phyloP scores from a whole-genome alignment of 2,113 vertebrate species.

The Nipponia nippon region DNA sequence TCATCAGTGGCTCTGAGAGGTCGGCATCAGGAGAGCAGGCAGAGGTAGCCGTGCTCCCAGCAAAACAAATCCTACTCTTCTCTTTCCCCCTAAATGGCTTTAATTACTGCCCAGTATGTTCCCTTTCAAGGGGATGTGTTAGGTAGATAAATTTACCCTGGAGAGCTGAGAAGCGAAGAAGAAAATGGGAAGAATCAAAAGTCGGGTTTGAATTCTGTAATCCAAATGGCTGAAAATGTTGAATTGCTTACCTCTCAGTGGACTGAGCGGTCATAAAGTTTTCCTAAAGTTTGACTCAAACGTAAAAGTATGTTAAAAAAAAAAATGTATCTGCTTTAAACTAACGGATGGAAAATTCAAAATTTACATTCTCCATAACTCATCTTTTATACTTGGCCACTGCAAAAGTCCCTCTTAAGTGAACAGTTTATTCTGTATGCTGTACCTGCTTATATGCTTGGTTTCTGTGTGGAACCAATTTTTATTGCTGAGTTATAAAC shows the following conservation, averaged over 20 bases:
- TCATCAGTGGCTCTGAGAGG: neutral
- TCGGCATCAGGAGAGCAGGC: neutral
- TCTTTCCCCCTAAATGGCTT: neutral
- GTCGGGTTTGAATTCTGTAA: neutral
- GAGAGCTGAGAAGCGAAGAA: neutral
- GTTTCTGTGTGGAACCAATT: neutral
- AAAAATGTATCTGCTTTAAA: neutral
- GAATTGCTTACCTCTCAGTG: neutral
- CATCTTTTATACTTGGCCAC: neutral
- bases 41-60: neutral
- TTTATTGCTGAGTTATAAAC: conserved; percentile 31
- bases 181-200: neutral
- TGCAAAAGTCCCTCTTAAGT: neutral
- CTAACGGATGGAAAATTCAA: neutral
- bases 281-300: neutral
- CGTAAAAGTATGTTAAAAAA: neutral
- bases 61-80: neutral
- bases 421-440: neutral
- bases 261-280: neutral
- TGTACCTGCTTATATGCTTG: neutral
- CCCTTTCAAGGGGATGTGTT: neutral
- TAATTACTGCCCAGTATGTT: conserved; percentile 17
- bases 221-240: neutral
- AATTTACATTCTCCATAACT: neutral
- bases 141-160: neutral